Percentiles rank a stretch among this genome's conserved stretches.
phyloP scores from a whole-genome alignment of 1,140 invertebrate species.

The Philopotamus ludificatus region DNA sequence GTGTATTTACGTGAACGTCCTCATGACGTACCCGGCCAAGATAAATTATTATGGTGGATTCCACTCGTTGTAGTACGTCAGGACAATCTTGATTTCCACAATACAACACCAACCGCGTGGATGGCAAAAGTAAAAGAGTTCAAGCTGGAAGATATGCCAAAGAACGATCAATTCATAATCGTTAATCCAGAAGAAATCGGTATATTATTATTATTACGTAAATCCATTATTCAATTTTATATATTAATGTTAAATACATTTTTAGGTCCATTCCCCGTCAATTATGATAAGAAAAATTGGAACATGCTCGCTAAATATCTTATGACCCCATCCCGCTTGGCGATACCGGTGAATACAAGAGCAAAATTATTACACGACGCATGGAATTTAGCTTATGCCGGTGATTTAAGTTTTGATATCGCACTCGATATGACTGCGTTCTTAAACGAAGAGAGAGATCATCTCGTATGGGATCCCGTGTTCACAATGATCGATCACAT shows the following conservation, averaged over 20 bases:
- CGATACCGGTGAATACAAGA: slow-evolving; percentile 68
- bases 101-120: slow-evolving; percentile 59
- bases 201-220: slow-evolving; percentile 43
- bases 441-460: slow-evolving; percentile 66
- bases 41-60: slow-evolving; percentile 68
- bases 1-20: slow-evolving; percentile 68
- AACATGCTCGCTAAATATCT: slow-evolving; percentile 66
- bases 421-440: slow-evolving; percentile 76
- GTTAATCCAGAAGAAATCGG: slow-evolving; percentile 80
- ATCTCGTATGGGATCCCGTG: slow-evolving; percentile 74
- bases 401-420: slow-evolving; percentile 66
- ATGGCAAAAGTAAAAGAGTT: slow-evolving; percentile 58
- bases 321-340: slow-evolving; percentile 52
- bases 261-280: slow-evolving; percentile 75
- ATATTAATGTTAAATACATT: background rate
- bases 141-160: slow-evolving; percentile 55
- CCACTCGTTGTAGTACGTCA: slow-evolving; percentile 62
- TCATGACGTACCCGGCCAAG: slow-evolving; percentile 63
- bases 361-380: slow-evolving; percentile 76
- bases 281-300: slow-evolving; percentile 81
- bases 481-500: slow-evolving; percentile 79
- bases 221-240: background rate
- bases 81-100: slow-evolving; percentile 58
- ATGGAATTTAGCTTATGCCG: slow-evolving; percentile 77
- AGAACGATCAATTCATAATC: slow-evolving; percentile 64